Percentiles rank a stretch among this genome's conserved stretches.
Evolutionary conservation across 2,113 vertebrate species (phyloP).

Genomic region (Lepus americanus): DNA sequence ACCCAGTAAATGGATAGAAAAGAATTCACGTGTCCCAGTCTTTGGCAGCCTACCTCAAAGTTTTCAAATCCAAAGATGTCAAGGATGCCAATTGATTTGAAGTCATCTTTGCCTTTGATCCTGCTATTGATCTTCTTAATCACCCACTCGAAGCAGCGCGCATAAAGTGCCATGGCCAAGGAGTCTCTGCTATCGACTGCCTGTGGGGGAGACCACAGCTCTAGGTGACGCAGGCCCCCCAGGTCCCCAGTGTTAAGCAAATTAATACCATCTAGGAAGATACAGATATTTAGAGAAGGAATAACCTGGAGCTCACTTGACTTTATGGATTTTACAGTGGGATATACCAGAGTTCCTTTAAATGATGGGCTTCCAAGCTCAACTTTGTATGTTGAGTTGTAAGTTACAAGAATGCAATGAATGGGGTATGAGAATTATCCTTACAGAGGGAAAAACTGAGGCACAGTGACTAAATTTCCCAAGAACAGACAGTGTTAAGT

Average conservation of each 20-base stretch:
- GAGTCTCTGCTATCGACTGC: constrained; percentile 98
- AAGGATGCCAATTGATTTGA: constrained; percentile 96
- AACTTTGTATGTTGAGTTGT: background rate
- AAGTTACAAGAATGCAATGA: background rate
- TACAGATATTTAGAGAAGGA: background rate
- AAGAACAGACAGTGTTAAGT: background rate
- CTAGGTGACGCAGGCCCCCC: background rate
- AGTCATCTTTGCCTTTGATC: constrained; percentile 95
- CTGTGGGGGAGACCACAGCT: constrained; percentile 79
- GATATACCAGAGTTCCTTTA: background rate
- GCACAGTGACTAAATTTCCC: background rate
- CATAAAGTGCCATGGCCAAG: constrained; percentile 98
- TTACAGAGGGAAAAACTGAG: background rate
- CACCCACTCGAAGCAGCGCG: constrained; percentile 98
- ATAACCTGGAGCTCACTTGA: background rate
- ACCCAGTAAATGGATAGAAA: background rate
- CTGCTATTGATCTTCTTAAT: constrained; percentile 95
- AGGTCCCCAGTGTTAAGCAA: fast-evolving
- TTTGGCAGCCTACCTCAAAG: constrained; percentile 92
- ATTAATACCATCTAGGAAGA: background rate
- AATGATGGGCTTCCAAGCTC: background rate
- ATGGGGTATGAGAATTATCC: background rate
- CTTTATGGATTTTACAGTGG: too few species aligned
- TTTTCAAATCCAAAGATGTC: constrained; percentile 99
- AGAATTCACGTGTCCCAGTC: background rate